Evolutionary conservation across 2,113 vertebrate species (phyloP), one percentile per base, ranked within the genome.

Genomic region (Syngnathoides biaculeatus): DNA sequence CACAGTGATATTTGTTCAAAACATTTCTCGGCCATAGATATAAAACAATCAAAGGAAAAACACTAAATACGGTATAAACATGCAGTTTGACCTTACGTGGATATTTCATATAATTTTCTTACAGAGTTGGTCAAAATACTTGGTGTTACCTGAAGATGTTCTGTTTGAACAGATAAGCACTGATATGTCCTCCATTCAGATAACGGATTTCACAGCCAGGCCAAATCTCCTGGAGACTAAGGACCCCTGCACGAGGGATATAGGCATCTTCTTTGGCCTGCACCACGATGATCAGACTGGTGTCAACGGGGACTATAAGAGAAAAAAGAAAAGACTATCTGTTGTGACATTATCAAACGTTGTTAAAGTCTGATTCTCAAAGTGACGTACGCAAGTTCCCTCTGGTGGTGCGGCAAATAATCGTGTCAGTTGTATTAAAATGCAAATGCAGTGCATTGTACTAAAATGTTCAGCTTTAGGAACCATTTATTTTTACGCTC

Each of bases 141-240:
- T n/a, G 13, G 55, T 57, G 14, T 85, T 82, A 98, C 97, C 97
- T 95, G 87, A 99, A 99, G 57, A 95, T 82, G 55, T 94, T 95
- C 92, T 99, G 97, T 88, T 98, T 98, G 79, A 98, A 99, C 67
- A 99, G 95, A 77, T 98, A 99, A 52, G 97, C 96, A 77, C 95
- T 98, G 85, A 98, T 80, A 80, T 99, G 97, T 72, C 97, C 97
- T 59, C 97, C 96, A 20, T 95, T 93, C 78, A 99, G 89, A 75
- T 95, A 99, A 9, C 97, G 81, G 65, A 99, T 89, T 89, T 99
- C 97, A 92, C 97, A 99, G 0, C 94, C 95, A 0, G 97, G 97
- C 97, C 97, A 99, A 72, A 99, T 96, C 85, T 99, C 97, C 74
- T 94, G 94, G 55, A 99, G 92, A 78, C 96, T 94, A 61, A 95